phyloP scores from a whole-genome alignment of 2,797 vertebrate genomes.

The Emys orbicularis region DNA sequence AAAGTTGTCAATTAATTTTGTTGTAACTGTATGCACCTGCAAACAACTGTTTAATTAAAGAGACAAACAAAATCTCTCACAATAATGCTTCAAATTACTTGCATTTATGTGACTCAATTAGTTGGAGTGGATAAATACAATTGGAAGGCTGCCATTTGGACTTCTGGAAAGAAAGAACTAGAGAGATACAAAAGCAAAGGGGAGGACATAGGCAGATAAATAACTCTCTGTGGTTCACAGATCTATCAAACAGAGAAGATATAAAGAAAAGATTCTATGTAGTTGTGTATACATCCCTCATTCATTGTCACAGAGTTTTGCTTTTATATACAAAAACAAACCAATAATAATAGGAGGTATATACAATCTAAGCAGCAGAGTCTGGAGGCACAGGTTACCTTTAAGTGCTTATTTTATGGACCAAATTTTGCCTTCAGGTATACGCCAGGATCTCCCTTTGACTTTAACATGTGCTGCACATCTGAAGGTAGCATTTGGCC shows the following conservation, averaged over 20 bases:
- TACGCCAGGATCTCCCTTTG: background rate
- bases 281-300: slow-evolving; percentile 67
- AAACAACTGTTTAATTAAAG: slow-evolving; percentile 87
- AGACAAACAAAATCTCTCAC: slow-evolving; percentile 85
- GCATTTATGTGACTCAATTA: slow-evolving; percentile 85
- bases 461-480: background rate
- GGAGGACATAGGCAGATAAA: slow-evolving; percentile 67
- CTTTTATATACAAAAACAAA: slow-evolving; percentile 60
- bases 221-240: slow-evolving; percentile 67
- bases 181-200: slow-evolving; percentile 73
- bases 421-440: background rate
- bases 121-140: slow-evolving; percentile 83
- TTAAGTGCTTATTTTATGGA: background rate
- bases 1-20: slow-evolving; percentile 87
- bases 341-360: slow-evolving; percentile 44
- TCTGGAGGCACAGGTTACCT: slow-evolving; percentile 9
- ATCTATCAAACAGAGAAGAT: slow-evolving; percentile 75
- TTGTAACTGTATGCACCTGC: slow-evolving; percentile 87
- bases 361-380: slow-evolving; percentile 48
- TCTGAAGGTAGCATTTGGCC: background rate
- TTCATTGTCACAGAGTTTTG: slow-evolving; percentile 62
- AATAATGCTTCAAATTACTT: slow-evolving; percentile 83
- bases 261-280: slow-evolving; percentile 63
- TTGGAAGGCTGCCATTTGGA: slow-evolving; percentile 82
- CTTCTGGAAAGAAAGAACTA: slow-evolving; percentile 73